Evolutionary conservation across 2,797 vertebrate genomes (phyloP).

Genomic region (Etheostoma perlongum): DNA sequence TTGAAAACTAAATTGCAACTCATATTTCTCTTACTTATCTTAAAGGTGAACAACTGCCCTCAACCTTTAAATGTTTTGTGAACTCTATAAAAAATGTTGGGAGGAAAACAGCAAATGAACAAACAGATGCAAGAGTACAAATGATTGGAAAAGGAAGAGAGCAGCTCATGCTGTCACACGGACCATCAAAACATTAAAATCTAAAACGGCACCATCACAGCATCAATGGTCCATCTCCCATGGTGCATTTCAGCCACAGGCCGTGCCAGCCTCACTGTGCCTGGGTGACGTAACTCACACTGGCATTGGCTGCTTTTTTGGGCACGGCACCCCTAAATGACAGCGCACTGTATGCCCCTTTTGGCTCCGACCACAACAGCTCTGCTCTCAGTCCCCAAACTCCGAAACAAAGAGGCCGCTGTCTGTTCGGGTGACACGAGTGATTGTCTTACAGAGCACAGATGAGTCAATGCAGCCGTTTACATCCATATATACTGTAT

Average conservation of each 20-base stretch:
- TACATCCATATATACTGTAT: slow-evolving; percentile 58
- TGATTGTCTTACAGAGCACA: slow-evolving; percentile 62
- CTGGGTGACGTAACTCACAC: slow-evolving; percentile 78
- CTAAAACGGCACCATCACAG: slow-evolving; percentile 27
- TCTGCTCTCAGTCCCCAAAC: slow-evolving; percentile 71
- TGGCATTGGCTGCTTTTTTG: slow-evolving; percentile 69
- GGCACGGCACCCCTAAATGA: slow-evolving; percentile 74
- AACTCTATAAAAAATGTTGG: background rate
- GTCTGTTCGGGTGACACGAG: slow-evolving; percentile 75
- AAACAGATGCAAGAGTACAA: background rate
- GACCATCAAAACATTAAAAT: slow-evolving; percentile 27
- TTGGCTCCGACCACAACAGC: slow-evolving; percentile 74
- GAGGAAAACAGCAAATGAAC: background rate
- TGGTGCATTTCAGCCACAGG: slow-evolving; percentile 73
- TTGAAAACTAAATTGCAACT: background rate
- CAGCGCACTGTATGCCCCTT: slow-evolving; percentile 69
- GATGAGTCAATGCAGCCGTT: slow-evolving; percentile 60
- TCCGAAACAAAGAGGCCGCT: slow-evolving; percentile 80
- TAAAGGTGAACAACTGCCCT: background rate
- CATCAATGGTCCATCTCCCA: slow-evolving; percentile 62
- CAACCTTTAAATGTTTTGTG: background rate
- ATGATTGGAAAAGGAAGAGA: slow-evolving; percentile 1
- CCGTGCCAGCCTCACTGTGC: slow-evolving; percentile 83
- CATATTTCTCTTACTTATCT: background rate
- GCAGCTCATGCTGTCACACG: slow-evolving; percentile 14